Conservation (phyloP, 1,140 invertebrate genomes). For the Mizuhopecten yessoensis region DNA sequence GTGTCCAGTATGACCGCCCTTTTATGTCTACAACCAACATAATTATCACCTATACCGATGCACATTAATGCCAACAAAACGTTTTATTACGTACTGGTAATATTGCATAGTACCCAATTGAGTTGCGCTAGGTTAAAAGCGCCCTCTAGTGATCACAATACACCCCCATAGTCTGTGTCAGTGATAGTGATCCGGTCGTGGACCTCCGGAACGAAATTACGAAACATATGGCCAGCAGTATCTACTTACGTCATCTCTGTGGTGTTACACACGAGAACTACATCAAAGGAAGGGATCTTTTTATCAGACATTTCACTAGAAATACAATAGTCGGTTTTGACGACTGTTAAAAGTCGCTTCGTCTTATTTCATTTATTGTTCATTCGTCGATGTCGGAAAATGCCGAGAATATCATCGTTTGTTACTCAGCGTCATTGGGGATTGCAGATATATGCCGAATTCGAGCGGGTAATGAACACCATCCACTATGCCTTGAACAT, state of each 20-base stretch:
- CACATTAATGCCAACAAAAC: too few relatives aligned
- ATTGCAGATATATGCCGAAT: background rate
- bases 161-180: too few relatives aligned
- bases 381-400: background rate
- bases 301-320: background rate
- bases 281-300: background rate
- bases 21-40: too few relatives aligned
- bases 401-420: background rate
- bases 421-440: background rate
- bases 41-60: too few relatives aligned
- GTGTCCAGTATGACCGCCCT: too few relatives aligned
- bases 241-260: background rate
- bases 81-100: too few relatives aligned
- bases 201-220: background rate
- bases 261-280: background rate
- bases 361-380: background rate
- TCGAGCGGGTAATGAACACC: background rate
- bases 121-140: too few relatives aligned
- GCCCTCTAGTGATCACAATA: too few relatives aligned
- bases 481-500: too few relatives aligned
- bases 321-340: background rate
- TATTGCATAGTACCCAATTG: too few relatives aligned
- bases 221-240: background rate
- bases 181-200: background rate
- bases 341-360: background rate